Conservation (phyloP, 2,797 vertebrate species). For the Loris lydekkerianus region DNA sequence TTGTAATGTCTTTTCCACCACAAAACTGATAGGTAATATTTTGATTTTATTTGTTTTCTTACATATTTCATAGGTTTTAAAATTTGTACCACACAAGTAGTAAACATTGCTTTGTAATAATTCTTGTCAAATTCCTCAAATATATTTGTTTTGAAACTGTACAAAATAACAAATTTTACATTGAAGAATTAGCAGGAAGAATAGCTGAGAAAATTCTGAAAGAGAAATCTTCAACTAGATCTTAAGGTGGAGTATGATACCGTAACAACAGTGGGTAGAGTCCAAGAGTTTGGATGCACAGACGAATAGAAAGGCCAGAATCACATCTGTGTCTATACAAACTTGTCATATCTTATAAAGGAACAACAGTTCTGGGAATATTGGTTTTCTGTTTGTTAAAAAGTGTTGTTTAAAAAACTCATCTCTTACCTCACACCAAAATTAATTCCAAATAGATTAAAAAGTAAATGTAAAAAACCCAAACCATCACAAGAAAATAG, state of each 20-base stretch:
- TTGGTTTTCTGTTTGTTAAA: conserved; percentile 47
- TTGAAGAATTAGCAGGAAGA: conserved; percentile 13
- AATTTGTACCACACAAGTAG: background rate
- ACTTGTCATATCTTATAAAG: conserved; percentile 16
- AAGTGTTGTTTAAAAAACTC: conserved; percentile 36
- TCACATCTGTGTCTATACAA: conserved; percentile 3
- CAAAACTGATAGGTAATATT: background rate
- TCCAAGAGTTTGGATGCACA: background rate
- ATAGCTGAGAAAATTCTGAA: background rate
- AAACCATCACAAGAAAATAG: background rate
- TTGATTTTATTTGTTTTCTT: background rate
- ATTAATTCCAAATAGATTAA: conserved; percentile 51
- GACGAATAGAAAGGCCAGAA: conserved; percentile 21
- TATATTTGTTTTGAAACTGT: background rate
- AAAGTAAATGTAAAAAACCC: conserved; percentile 2
- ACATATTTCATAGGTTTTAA: background rate
- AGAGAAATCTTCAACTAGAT: background rate
- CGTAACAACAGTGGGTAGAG: background rate
- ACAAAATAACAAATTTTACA: conserved; percentile 23
- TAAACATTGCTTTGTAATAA: conserved; percentile 43
- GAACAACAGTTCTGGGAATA: conserved; percentile 38
- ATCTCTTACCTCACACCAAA: conserved; percentile 14
- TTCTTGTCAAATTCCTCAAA: background rate
- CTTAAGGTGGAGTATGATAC: background rate
- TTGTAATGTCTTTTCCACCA: conserved; percentile 22